These are phyloP conservation scores for Rhabditoides inermis DNA, from an alignment of 2,888 invertebrate genomes.

Conservation along the genomic window DNA sequence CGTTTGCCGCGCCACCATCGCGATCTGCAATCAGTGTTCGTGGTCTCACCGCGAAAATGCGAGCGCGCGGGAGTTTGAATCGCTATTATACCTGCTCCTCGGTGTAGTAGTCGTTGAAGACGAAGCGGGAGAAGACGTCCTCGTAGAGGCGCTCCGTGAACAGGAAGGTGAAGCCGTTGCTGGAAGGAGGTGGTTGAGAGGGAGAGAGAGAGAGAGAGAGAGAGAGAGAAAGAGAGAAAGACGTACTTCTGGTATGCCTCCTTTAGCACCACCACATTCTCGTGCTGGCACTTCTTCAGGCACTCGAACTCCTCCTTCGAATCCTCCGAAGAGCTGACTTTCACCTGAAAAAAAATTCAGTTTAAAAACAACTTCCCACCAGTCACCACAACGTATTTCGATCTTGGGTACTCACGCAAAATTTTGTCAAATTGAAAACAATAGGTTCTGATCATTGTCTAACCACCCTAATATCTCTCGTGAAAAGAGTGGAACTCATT, in stretches of 20 bases:
- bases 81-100: constrained; percentile 65
- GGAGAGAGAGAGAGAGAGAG: not conserved
- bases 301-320: constrained; percentile 72
- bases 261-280: constrained; percentile 66
- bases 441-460: no score
- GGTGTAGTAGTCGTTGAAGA: constrained; percentile 79
- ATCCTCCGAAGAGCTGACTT: constrained; percentile 56
- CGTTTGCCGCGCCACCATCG: constrained; percentile 75
- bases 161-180: constrained; percentile 52
- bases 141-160: constrained; percentile 65
- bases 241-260: constrained; percentile 63
- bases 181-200: constrained; percentile 13
- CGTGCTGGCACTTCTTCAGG: constrained; percentile 70
- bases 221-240: not conserved
- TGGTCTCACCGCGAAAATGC: not conserved
- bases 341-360: no score
- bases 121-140: constrained; percentile 70
- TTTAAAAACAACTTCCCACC: no score
- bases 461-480: no score
- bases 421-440: no score
- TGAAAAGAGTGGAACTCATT: no score
- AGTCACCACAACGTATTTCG: no score
- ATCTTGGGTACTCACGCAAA: constrained; percentile 82
- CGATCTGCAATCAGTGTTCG: constrained; percentile 59
- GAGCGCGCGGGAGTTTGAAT: not conserved